Conservation (phyloP, 2,797 vertebrate genomes). For the Ctenosaura bakeri region DNA sequence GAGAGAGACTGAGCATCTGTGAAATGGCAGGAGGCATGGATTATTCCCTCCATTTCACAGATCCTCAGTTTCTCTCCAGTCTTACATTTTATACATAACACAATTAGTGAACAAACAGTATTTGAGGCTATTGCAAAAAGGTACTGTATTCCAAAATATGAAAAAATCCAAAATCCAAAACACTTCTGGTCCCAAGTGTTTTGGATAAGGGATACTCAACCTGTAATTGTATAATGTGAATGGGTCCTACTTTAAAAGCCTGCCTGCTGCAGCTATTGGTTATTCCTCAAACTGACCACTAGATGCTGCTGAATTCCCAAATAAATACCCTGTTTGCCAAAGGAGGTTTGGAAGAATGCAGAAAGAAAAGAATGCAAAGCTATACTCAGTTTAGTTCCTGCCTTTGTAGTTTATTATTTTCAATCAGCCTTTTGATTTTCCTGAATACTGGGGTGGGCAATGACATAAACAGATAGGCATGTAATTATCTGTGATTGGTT, state of each 20-base stretch:
- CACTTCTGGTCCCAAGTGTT: too few species aligned
- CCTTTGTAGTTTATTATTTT: neutral
- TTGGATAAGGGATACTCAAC: too few species aligned
- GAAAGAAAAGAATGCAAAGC: neutral
- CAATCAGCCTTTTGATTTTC: neutral
- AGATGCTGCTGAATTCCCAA: conserved; percentile 61
- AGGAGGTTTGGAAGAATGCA: neutral
- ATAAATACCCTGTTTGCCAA: neutral
- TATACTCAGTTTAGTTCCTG: neutral
- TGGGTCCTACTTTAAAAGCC: neutral
- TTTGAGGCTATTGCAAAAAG: too few species aligned
- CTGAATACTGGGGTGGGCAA: neutral
- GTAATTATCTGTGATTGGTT: neutral
- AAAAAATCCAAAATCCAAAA: too few species aligned
- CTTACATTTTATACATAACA: too few species aligned
- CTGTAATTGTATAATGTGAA: too few species aligned
- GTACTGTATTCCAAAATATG: too few species aligned
- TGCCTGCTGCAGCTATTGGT: rapidly evolving
- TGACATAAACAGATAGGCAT: neutral
- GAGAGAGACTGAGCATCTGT: too few species aligned
- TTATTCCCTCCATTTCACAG: too few species aligned
- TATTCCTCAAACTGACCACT: conserved; percentile 37
- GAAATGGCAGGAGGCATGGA: too few species aligned
- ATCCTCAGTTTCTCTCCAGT: too few species aligned
- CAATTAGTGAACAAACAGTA: too few species aligned